Percentiles rank a stretch among this genome's conserved stretches.
Conservation (phyloP, 2,797 vertebrate species). For the Pantherophis alleghaniensis region DNA sequence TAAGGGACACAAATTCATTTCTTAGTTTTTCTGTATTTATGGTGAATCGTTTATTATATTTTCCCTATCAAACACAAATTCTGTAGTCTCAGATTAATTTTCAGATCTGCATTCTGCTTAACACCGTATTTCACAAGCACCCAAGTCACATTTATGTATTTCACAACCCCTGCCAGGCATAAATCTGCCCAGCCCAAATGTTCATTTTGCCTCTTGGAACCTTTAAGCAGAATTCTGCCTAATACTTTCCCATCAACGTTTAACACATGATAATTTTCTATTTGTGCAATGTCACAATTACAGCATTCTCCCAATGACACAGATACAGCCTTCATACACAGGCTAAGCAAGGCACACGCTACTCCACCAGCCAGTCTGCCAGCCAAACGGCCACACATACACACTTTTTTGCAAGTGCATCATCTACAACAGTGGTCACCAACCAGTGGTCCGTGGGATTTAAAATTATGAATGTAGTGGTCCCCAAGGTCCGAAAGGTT, state of each 20-base stretch:
- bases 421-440: neutral
- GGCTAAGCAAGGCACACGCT: neutral
- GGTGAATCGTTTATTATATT: neutral
- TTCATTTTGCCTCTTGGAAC: neutral
- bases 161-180: neutral
- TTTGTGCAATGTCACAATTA: neutral
- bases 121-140: neutral
- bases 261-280: neutral
- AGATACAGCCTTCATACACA: neutral
- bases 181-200: neutral
- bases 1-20: neutral
- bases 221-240: neutral
- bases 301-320: neutral
- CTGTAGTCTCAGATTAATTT: neutral
- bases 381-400: neutral
- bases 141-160: neutral
- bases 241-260: neutral
- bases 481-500: too few species aligned
- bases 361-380: neutral
- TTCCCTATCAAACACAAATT: neutral
- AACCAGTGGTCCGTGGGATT: too few species aligned
- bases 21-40: neutral
- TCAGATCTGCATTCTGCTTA: neutral
- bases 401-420: neutral
- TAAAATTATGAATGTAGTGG: too few species aligned